Evolutionary conservation across 92 coral and sea anemone genomes (phyloP).

Genomic region (Micromussa lordhowensis): DNA sequence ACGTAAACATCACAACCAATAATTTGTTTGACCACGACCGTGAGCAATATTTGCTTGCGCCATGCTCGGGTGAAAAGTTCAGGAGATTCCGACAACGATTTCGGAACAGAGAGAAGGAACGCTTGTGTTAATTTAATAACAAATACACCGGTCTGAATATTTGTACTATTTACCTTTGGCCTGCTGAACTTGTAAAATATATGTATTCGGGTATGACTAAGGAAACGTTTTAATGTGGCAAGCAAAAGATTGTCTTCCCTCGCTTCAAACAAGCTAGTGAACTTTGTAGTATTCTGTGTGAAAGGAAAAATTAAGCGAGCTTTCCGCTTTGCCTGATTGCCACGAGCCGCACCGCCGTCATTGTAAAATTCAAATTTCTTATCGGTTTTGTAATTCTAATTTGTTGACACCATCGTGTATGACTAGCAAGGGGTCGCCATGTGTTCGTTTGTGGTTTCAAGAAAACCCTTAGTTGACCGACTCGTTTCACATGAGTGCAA

Average conservation of each 20-base stretch:
- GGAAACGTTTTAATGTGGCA: neutral
- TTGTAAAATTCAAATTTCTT: constrained; percentile 35
- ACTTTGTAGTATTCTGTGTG: neutral
- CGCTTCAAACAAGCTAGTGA: neutral
- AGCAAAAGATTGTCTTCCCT: neutral
- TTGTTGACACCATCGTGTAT: constrained; percentile 35
- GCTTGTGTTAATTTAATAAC: constrained; percentile 39
- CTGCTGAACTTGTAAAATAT: neutral
- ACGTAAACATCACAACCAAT: constrained; percentile 22
- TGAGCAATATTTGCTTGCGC: constrained; percentile 2
- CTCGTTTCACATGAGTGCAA: constrained; percentile 10
- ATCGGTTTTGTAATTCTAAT: constrained; percentile 53
- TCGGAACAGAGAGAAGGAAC: constrained; percentile 7
- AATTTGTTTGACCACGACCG: constrained; percentile 39
- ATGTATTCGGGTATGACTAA: neutral
- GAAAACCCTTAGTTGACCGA: neutral
- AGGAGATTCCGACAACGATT: constrained; percentile 6
- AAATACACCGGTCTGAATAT: constrained; percentile 6
- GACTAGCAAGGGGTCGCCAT: constrained; percentile 21
- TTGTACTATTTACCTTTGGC: neutral
- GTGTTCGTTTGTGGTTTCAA: constrained; percentile 18
- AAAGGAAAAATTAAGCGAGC: neutral
- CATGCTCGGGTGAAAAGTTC: constrained; percentile 21
- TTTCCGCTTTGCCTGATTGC: neutral
- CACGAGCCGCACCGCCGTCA: neutral